Base-by-base conservation (phyloP, 1,140 invertebrate genomes). In the Drosophila gunungcola region DNA sequence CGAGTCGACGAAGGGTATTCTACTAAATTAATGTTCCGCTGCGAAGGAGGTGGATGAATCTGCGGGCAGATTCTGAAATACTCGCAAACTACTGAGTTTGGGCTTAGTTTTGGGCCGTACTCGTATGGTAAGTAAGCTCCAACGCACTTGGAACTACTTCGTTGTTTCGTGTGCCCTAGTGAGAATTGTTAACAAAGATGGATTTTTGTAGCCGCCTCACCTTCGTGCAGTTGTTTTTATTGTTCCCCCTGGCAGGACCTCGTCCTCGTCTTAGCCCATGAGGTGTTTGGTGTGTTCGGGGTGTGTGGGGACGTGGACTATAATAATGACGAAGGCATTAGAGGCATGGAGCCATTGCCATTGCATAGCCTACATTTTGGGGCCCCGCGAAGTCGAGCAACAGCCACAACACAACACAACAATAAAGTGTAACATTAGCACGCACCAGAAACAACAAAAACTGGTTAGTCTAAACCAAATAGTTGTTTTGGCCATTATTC, bases 241-340 rank as follows among this genome's bases (percentile, higher is more conserved):
- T 76, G 76, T 79, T 78, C 49, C 64, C 63, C 57, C 46, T 62
- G 34, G 69, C 6, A 68, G 58, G 52, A 57, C 48, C 48, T 51
- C 48, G 49, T 34, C 84, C 84, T 88, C 70, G 73, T 70, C 76
- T 62, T 57, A 13, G 42, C 32, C 4, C 21, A 13, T 42, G 39
- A 13, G 48, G 11, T 27, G 49, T 41, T 52, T 34, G 46, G 16
- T 21, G 16, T 21, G 16, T 21, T 21, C 16, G 16, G 16, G 63
- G 48, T 57, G 54, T 70, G 75, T 72, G 58, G 63, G 58, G 61
- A 80, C 64, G 48, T 27, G 29, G 5, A 32, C 27, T 75, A 72
- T 74, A 74, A 89, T 89, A 88, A 88, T 84, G 84, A 75, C 76
- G 68, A 77, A 89, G 80, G 78, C 83, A 83, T 88, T 89, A 88